A percentile compares a stretch with the other conserved stretches of the same genome.
phyloP scores from a whole-genome alignment of 2,888 invertebrate species.

The Tachina grossa region DNA sequence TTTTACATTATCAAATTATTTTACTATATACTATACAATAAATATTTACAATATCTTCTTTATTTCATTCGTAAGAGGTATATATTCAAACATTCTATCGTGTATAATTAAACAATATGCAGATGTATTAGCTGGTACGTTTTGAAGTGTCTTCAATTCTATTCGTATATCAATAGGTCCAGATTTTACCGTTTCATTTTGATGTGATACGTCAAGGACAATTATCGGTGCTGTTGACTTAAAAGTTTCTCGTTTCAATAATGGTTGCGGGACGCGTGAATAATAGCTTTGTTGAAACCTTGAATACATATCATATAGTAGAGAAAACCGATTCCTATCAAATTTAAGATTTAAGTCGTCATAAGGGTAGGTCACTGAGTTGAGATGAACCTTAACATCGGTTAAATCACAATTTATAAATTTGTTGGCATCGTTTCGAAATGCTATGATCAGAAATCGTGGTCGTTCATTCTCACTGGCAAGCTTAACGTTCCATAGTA shows the following conservation, averaged over 20 bases:
- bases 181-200: conserved; percentile 24
- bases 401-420: conserved; percentile 2
- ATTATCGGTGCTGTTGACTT: conserved; percentile 30
- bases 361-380: conserved; percentile 66
- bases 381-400: conserved; percentile 57
- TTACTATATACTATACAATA: too few relatives aligned
- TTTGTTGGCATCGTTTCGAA: conserved; percentile 5
- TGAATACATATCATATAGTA: conserved; percentile 50
- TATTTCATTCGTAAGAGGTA: conserved; percentile 50
- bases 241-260: conserved; percentile 22
- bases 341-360: conserved; percentile 66
- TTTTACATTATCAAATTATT: too few relatives aligned
- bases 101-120: too few relatives aligned
- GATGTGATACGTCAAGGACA: conserved; percentile 45
- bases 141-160: too few relatives aligned
- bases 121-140: too few relatives aligned
- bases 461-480: conserved; percentile 53
- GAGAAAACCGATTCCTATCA: conserved; percentile 60
- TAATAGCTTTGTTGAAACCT: conserved; percentile 53
- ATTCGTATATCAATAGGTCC: conserved; percentile 40
- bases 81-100: too few relatives aligned
- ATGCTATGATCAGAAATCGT: conserved; percentile 7
- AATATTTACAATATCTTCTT: conserved; percentile 12
- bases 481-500: conserved; percentile 49
- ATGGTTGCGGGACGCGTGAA: conserved; percentile 23